Percentiles rank a stretch among this genome's conserved stretches.
Conservation (phyloP, 2,113 vertebrate species). For the Urocolius indicus region DNA sequence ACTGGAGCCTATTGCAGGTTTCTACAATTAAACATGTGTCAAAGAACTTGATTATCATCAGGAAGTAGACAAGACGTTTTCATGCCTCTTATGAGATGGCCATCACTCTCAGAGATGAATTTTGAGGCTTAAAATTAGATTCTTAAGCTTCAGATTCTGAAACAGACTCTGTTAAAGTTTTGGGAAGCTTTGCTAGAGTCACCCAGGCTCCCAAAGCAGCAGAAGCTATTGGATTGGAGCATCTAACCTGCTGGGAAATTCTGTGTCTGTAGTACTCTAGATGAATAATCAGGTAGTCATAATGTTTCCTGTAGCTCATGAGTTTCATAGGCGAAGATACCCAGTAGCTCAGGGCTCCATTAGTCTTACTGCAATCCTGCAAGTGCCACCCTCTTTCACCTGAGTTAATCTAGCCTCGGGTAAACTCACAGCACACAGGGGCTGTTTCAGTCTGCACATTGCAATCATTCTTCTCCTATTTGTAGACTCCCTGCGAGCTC, state of each 20-base stretch:
- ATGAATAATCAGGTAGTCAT: background rate
- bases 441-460: background rate
- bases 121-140: background rate
- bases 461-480: background rate
- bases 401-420: slow-evolving; percentile 5
- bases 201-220: background rate
- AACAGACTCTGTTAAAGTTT: background rate
- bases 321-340: slow-evolving; percentile 1
- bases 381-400: background rate
- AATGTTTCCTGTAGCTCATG: background rate
- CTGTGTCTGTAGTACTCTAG: background rate
- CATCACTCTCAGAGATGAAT: background rate
- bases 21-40: background rate
- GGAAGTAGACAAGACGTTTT: background rate
- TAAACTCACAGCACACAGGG: background rate
- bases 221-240: background rate
- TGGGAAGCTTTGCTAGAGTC: background rate
- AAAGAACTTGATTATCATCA: background rate
- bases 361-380: slow-evolving; percentile 11
- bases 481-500: background rate
- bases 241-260: background rate
- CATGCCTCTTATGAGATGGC: background rate
- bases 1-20: background rate
- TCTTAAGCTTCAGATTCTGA: background rate
- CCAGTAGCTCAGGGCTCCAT: background rate